Percentiles rank a stretch among this genome's conserved stretches.
These are phyloP conservation scores for Pseudomyrmex cubaensis DNA, from an alignment of 1,140 invertebrate species.

Conservation along the genomic window DNA sequence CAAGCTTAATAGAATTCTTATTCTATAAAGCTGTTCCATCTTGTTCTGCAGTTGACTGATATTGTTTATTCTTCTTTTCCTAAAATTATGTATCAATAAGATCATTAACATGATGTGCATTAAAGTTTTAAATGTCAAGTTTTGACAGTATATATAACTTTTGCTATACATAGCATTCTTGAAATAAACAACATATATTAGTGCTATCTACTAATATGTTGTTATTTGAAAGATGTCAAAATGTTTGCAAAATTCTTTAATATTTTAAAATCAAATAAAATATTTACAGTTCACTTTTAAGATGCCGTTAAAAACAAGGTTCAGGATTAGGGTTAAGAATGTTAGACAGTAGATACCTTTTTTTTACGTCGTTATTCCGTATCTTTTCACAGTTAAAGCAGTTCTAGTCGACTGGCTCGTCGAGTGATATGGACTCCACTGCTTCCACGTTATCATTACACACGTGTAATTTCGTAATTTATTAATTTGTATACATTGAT, in stretches of 20 bases:
- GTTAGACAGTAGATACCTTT: not conserved
- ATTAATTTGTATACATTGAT: conserved; percentile 44
- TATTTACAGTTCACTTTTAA: too few relatives aligned
- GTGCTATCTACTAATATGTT: too few relatives aligned
- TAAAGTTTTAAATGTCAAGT: too few relatives aligned
- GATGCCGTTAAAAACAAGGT: too few relatives aligned
- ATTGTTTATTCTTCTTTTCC: conserved; percentile 3
- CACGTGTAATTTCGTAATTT: conserved; percentile 43
- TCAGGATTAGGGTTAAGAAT: not conserved
- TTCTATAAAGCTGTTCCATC: conserved; percentile 51
- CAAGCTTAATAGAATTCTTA: conserved; percentile 43
- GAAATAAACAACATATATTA: too few relatives aligned
- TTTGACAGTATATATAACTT: too few relatives aligned
- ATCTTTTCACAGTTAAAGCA: not conserved
- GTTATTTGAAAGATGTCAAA: too few relatives aligned
- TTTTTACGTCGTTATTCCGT: not conserved
- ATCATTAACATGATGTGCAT: too few relatives aligned
- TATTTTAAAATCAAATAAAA: not conserved
- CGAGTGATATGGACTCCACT: not conserved
- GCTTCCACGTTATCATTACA: conserved; percentile 28
- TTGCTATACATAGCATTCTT: too few relatives aligned
- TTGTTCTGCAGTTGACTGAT: conserved; percentile 32
- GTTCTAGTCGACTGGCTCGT: conserved; percentile 7
- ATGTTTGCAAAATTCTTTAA: too few relatives aligned
- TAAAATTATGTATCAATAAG: not conserved